phyloP scores from a whole-genome alignment of 2,888 invertebrate species.

The Agonopterix alstromeriana region DNA sequence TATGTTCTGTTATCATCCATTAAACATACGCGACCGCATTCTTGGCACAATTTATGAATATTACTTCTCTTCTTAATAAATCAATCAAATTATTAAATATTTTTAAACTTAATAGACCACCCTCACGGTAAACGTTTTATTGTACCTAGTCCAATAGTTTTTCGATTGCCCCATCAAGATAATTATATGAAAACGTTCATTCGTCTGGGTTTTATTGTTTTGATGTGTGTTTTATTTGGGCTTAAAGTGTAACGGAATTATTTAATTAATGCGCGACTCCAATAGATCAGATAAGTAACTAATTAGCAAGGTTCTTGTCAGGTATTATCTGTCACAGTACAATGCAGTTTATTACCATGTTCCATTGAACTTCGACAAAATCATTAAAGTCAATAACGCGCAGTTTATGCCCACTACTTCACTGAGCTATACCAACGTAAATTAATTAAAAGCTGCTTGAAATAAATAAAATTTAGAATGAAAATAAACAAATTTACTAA shows the following conservation, averaged over 20 bases:
- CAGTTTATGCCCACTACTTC: background rate
- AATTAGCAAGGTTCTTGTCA: too few species aligned
- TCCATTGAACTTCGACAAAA: too few species aligned
- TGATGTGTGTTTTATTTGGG: too few species aligned
- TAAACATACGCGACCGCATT: constrained; percentile 43
- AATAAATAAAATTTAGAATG: constrained; percentile 6
- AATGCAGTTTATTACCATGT: too few species aligned
- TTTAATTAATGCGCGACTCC: too few species aligned
- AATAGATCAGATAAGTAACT: too few species aligned
- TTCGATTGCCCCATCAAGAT: too few species aligned
- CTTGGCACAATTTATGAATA: constrained; percentile 47
- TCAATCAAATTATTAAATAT: constrained; percentile 22
- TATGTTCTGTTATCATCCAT: constrained; percentile 57
- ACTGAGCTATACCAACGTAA: background rate
- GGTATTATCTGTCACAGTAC: too few species aligned
- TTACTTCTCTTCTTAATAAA: constrained; percentile 37
- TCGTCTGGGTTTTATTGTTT: too few species aligned
- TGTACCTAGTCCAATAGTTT: background rate
- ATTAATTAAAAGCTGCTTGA: constrained; percentile 10
- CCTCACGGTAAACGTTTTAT: constrained; percentile 15
- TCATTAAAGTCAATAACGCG: too few species aligned
- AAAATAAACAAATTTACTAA: background rate
- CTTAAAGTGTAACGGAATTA: too few species aligned
- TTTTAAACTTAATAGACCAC: constrained; percentile 33
- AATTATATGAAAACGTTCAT: too few species aligned